phyloP scores from a whole-genome alignment of 2,888 invertebrate genomes.

The Leptarthrus brevirostris region DNA sequence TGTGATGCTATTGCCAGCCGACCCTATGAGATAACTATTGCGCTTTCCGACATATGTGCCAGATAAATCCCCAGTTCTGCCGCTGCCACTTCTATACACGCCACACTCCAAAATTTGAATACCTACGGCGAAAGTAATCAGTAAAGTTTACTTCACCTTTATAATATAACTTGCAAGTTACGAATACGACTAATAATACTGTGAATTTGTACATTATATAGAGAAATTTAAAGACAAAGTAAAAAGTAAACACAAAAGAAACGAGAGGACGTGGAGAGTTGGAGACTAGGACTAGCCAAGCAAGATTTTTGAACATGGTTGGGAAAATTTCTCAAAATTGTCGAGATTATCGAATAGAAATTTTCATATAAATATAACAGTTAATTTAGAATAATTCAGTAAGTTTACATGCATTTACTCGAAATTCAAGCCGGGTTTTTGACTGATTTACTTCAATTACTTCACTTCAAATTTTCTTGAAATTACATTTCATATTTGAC shows the following conservation, averaged over 20 bases:
- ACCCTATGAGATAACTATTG: conserved; percentile 34
- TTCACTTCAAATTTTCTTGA: no score
- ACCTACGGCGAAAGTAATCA: conserved; percentile 50
- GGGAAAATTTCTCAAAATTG: no score
- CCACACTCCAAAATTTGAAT: conserved; percentile 38
- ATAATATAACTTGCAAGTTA: conserved; percentile 4
- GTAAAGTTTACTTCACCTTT: conserved; percentile 53
- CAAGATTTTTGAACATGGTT: no score
- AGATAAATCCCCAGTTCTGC: conserved; percentile 1
- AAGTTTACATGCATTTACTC: no score
- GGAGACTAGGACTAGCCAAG: no score
- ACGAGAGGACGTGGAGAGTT: no score
- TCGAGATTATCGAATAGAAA: no score
- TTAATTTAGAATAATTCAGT: no score
- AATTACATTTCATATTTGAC: no score
- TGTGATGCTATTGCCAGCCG: background rate
- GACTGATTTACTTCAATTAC: no score
- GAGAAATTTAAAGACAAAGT: background rate
- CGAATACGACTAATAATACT: conserved; percentile 36
- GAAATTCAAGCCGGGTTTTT: no score
- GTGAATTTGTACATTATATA: conserved; percentile 17
- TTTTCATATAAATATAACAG: no score
- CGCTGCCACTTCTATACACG: conserved; percentile 56
- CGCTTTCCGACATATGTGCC: conserved; percentile 42
- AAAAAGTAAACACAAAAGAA: conserved; percentile 15